Base-by-base conservation (phyloP, 2,113 vertebrate genomes). In the Malurus melanocephalus region DNA sequence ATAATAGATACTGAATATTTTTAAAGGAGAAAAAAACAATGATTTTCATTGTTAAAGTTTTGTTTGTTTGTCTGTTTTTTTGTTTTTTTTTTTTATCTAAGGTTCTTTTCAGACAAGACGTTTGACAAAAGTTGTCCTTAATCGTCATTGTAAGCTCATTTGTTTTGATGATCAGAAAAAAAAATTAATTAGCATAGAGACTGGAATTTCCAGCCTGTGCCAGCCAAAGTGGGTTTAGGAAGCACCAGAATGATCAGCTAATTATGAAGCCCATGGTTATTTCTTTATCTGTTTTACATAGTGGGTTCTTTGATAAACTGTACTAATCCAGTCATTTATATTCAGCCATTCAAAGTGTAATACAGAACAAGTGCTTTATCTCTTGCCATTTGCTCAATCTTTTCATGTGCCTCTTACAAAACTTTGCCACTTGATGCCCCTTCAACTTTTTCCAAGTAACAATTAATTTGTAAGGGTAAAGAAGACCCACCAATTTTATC, bases 271-370 rank as follows among this genome's bases (percentile, higher is more conserved):
- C 67, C 28, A 65, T 68, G 30, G 35, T 80, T 93, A 51, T 92
- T 81, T 87, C 60, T 69, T 80, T n/a, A 42, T 80, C 66, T 92
- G 23, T 87, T 60, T 81, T 94, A 84, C 51, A 60, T n/a, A 81
- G 45, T 65, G 84, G 6, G 46, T 88, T 94, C 57, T 75, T 68
- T 84, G 82, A 92, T 75, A 73, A 49, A 80, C 42, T 92, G 14
- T 64, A 51, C 30, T 93, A 94, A 90, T 94, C 35, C 87, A 89
- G 66, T 77, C 13, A 88, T 92, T 94, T 95, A 32, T 90, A 45
- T 92, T 96, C 89, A 89, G 64, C 27, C 66, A 91, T 86, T 87
- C 6, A 27, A 90, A 76, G 45, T 79, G 81, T 79, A 86, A 79
- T 87, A 65, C 76, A 72, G 32, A 93, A 91, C 16, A 33, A 93